A percentile compares a stretch with the other conserved stretches of the same genome.
phyloP scores from a whole-genome alignment of 1,140 invertebrate species.

The Whitmania pigra region DNA sequence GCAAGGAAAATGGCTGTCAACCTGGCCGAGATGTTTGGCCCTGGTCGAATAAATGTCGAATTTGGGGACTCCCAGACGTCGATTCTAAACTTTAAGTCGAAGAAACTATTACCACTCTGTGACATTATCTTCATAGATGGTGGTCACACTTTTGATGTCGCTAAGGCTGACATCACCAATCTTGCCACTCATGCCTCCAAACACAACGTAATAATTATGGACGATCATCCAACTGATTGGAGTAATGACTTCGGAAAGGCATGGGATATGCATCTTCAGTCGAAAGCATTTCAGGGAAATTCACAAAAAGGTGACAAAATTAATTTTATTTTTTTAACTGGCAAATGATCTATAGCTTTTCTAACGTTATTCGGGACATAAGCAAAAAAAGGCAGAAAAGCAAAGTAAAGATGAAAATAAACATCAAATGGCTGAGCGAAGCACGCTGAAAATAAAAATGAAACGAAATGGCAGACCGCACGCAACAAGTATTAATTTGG shows the following conservation, averaged over 20 bases:
- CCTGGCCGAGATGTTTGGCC: background rate
- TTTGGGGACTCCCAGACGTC: constrained; percentile 20
- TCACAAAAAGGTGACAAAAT: background rate
- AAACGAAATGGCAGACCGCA: no score
- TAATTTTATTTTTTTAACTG: no score
- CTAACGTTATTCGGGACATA: no score
- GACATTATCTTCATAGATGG: constrained; percentile 25
- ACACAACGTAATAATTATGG: constrained; percentile 19
- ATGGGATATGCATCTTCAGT: background rate
- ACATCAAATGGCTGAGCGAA: no score
- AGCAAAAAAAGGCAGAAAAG: no score
- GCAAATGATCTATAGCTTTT: no score
- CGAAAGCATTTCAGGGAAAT: background rate
- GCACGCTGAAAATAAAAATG: no score
- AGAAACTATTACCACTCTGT: constrained; percentile 5
- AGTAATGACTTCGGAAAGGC: constrained; percentile 12
- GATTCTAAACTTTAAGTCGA: background rate
- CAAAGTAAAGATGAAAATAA: no score
- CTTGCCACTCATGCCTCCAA: constrained; percentile 17
- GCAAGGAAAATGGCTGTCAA: constrained; percentile 19
- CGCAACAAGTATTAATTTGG: no score
- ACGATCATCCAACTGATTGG: constrained; percentile 21
- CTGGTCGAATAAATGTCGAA: background rate
- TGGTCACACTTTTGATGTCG: constrained; percentile 17
- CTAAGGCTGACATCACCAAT: constrained; percentile 17